These are phyloP conservation scores for Romanomermis culicivorax DNA, from an alignment of 2,888 invertebrate species.

Conservation along the genomic window DNA sequence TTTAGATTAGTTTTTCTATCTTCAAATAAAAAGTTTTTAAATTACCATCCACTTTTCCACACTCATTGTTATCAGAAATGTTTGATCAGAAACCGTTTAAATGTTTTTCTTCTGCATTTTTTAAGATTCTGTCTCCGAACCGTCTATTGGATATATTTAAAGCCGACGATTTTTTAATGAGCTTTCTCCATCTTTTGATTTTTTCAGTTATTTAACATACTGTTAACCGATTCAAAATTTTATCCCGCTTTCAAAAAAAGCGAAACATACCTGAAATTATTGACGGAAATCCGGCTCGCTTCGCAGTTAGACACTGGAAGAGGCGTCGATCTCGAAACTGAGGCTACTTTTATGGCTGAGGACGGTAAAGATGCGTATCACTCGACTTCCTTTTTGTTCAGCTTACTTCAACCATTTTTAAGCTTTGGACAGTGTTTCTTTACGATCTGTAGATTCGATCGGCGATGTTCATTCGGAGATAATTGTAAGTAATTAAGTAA, in stretches of 20 bases:
- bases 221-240: slow-evolving; percentile 40
- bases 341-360: not conserved
- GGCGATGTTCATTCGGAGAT: not conserved
- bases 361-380: not conserved
- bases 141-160: too few relatives aligned
- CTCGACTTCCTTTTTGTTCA: not conserved
- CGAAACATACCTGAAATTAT: slow-evolving; percentile 44
- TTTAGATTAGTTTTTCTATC: too few relatives aligned
- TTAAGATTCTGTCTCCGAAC: too few relatives aligned
- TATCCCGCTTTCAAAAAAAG: slow-evolving; percentile 46
- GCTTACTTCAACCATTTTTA: not conserved
- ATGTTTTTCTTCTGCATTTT: too few relatives aligned
- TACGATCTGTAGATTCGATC: not conserved
- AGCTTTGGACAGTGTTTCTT: not conserved
- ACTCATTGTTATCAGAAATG: too few relatives aligned
- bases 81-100: too few relatives aligned
- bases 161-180: too few relatives aligned
- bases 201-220: slow-evolving; percentile 20
- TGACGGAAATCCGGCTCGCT: slow-evolving; percentile 47
- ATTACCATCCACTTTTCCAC: too few relatives aligned
- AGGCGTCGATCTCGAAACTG: not conserved
- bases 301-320: not conserved
- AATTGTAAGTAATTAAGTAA: too few relatives aligned
- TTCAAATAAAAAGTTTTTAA: too few relatives aligned
- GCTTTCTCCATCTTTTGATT: too few relatives aligned